Evolutionary conservation across 2,113 vertebrate genomes (phyloP), one percentile per base, ranked within the genome.

Genomic region (Catharus bicknelli): DNA sequence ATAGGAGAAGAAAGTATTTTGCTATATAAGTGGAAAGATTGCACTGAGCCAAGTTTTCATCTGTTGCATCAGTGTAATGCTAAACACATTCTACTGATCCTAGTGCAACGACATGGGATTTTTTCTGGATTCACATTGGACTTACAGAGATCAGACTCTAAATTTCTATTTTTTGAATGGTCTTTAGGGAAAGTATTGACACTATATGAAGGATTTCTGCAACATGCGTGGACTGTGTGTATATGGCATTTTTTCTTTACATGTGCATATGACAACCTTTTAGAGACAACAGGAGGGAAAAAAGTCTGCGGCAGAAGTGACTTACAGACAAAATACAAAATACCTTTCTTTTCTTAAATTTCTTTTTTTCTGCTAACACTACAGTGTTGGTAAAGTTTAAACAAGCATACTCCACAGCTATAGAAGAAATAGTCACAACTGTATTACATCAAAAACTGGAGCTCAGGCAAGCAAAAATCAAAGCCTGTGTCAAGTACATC

Each of bases 381-480:
- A 16, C 14, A 11, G 21, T 40, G 25, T 53, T 57, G 30, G 11
- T 61, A 50, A 93, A 86, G 42, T 84, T 95, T 76, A 94, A 95
- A 94, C 69, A 92, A 86, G 20, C 32, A 36, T 72, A 54, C 68
- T 50, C n/a, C 61, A 73, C 13, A 58, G 36, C 42, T 50, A 22
- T 58, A 36, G 61, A 91, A 88, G 42, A 93, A 95, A 84, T 87
- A 90, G 45, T 78, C 67, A 53, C 72, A 73, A 78, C 34, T 47
- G 36, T 83, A 72, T 95, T 95, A 89, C 68, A 94, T 85, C 47
- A 87, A 94, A 93, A 95, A 90, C 34, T 61, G 63, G 42, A 74
- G 53, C 75, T 70, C 89, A 95, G 83, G 32, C 76, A 88, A 94
- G 66, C 48, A 85, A 70, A 96, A 95, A 94, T 95, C 93, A 97